phyloP scores from a whole-genome alignment of 2,113 vertebrate species.

The Ictalurus furcatus region DNA sequence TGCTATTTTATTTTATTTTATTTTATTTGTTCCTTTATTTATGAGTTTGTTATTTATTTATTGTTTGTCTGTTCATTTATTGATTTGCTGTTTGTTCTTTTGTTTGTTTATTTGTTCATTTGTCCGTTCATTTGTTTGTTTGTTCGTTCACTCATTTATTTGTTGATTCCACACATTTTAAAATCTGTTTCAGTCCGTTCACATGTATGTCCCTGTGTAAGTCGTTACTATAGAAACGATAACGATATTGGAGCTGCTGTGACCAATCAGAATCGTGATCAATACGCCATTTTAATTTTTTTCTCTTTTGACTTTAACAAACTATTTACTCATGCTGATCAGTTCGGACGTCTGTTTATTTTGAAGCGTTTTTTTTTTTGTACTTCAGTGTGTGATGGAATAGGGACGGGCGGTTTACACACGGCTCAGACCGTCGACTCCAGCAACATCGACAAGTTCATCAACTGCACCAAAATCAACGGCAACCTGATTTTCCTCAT shows the following conservation, averaged over 20 bases:
- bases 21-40: too few species aligned
- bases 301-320: not conserved
- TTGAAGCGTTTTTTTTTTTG: slow-evolving; percentile 24
- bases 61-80: not conserved
- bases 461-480: slow-evolving; percentile 99
- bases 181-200: not conserved
- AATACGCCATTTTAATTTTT: not conserved
- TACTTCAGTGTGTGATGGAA: slow-evolving; percentile 89
- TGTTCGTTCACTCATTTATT: not conserved
- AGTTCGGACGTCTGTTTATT: not conserved
- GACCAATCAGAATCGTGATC: not conserved
- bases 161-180: not conserved
- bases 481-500: slow-evolving; percentile 98
- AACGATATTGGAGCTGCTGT: not conserved
- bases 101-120: not conserved
- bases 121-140: not conserved
- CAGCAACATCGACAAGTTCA: slow-evolving; percentile 94
- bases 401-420: slow-evolving; percentile 91
- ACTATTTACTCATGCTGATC: too few species aligned
- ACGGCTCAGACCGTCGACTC: slow-evolving; percentile 93
- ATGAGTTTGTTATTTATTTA: not conserved
- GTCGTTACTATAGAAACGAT: not conserved
- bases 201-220: not conserved
- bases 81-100: not conserved
- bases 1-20: not conserved